Conservation (phyloP, 1,140 invertebrate species). For the Lithobius niger region DNA sequence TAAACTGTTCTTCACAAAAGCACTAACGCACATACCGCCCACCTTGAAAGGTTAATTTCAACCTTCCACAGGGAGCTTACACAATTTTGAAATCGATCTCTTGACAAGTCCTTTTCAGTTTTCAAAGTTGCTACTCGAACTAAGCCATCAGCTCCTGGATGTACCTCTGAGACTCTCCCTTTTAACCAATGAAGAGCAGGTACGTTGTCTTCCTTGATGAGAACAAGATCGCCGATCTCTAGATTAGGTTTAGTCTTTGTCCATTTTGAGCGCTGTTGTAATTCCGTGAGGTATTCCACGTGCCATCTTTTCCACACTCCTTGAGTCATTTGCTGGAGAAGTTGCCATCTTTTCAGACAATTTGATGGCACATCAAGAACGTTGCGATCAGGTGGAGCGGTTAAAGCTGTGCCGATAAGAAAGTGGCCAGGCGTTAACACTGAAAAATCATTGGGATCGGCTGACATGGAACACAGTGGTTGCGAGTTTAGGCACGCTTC, state of each 20-base stretch:
- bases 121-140: background rate
- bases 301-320: constrained; percentile 19
- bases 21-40: too few species aligned
- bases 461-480: constrained; percentile 21
- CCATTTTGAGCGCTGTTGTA: background rate
- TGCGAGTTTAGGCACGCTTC: constrained; percentile 26
- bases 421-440: constrained; percentile 23
- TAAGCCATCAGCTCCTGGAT: background rate
- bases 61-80: background rate
- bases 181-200: background rate
- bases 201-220: background rate
- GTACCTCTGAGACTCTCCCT: background rate
- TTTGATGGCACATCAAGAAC: background rate
- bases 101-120: background rate
- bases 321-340: background rate
- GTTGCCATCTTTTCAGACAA: background rate
- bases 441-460: constrained; percentile 19
- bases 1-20: too few species aligned
- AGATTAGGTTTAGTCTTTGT: background rate
- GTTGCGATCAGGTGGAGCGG: constrained; percentile 1
- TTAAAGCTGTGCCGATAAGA: constrained; percentile 13
- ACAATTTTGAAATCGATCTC: background rate
- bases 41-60: too few species aligned
- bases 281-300: constrained; percentile 11
- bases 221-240: constrained; percentile 1